Evolutionary conservation across 2,888 invertebrate genomes (phyloP), one percentile per base, ranked within the genome.

Genomic region (Scaeva pyrastri): DNA sequence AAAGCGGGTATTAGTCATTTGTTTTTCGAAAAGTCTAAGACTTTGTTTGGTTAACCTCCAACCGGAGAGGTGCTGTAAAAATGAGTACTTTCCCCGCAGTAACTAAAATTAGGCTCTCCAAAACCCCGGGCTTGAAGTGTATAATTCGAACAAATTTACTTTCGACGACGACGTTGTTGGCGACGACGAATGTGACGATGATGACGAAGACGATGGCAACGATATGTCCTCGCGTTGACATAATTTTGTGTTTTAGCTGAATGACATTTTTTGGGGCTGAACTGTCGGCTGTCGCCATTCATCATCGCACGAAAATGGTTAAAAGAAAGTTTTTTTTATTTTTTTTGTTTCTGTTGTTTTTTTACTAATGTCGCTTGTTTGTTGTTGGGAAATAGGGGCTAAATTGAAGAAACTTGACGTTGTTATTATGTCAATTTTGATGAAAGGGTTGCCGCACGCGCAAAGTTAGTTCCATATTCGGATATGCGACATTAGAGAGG

Each of bases 381-480:
- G 16, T 11, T 8, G 26, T 55, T n/a, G n/a, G n/a, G n/a, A n/a
- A n/a, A 31, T 26, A 60, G 41, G 26, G 66, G 11, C 66, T 31
- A 64, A 64, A 64, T 45, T 21, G 26, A 45, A 26, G 43, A 45
- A 64, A 64, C 64, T 66, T 66, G 66, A 66, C 21, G 31, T 66
- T 36, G 48, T 48, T 50, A 50, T 66, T 39, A 52, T 52, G 68
- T 68, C 68, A 68, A 68, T 68, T 60, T 68, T 68, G 52, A 68
- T 39, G 39, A 68, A 39, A 68, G 52, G 52, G 68, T 68, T 52
- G 68, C 68, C 68, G 31, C 31, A 39, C 68, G 68, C 12, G 52
- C 21, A 39, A 36, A 23, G 16, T n/a, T 52, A 2, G n/a, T 39
- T 68, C 39, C 8, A n/a, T 11, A 68, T 50, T 50, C 36, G 52